Evolutionary conservation across 2,888 invertebrate species (phyloP).

Genomic region (Archaeoteleia sp.): DNA sequence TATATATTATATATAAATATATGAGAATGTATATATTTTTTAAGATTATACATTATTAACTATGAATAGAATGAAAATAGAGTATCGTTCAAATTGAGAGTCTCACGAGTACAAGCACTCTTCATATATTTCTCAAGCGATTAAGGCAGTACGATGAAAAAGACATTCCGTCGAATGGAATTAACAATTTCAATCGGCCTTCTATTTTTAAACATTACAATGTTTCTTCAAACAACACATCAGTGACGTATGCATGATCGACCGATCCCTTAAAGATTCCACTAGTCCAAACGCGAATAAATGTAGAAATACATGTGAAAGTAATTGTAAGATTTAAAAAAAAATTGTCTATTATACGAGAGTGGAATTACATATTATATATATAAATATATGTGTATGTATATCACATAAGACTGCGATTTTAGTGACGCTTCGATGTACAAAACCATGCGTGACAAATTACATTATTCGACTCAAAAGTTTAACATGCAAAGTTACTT

Average conservation of each 20-base stretch:
- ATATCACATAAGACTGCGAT: slow-evolving; percentile 50
- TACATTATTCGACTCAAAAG: slow-evolving; percentile 27
- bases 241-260: slow-evolving; percentile 27
- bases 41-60: slow-evolving; percentile 41
- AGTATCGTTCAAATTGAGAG: slow-evolving; percentile 48
- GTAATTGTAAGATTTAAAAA: slow-evolving; percentile 42
- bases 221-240: slow-evolving; percentile 19
- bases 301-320: slow-evolving; percentile 41
- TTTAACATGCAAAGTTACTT: slow-evolving; percentile 24
- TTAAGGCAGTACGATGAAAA: slow-evolving; percentile 38
- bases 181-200: slow-evolving; percentile 22
- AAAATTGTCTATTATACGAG: slow-evolving; percentile 40
- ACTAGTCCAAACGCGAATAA: slow-evolving; percentile 51
- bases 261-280: slow-evolving; percentile 49
- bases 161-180: slow-evolving; percentile 36
- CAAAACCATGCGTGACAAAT: slow-evolving; percentile 40
- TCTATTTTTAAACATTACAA: slow-evolving; percentile 19
- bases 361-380: slow-evolving; percentile 45
- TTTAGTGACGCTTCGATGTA: slow-evolving; percentile 46
- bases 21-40: slow-evolving; percentile 48
- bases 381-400: slow-evolving; percentile 42
- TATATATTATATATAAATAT: slow-evolving; percentile 46
- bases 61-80: slow-evolving; percentile 26
- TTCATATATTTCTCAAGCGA: slow-evolving; percentile 33
- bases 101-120: slow-evolving; percentile 47